Base-by-base conservation (phyloP, 2,888 invertebrate species). In the Mythimna impura region DNA sequence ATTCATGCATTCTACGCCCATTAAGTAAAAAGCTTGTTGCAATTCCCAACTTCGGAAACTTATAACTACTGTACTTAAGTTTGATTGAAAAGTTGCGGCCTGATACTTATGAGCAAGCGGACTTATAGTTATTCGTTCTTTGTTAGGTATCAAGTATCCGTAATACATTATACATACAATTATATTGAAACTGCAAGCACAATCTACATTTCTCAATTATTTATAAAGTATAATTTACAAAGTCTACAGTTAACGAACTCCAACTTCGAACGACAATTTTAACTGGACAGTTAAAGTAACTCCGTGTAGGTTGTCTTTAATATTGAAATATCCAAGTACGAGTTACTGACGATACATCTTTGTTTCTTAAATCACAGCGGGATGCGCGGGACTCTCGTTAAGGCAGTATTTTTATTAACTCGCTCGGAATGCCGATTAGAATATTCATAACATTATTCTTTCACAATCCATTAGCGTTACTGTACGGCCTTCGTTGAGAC, bases 331-430 rank as follows among this genome's bases (percentile, higher is more conserved):
- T 89, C 90, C 89, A 89, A 87, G 86, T 87, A 89, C 73, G 88
- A 89, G 78, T 75, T 78, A 81, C 88, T 87, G 89, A 89, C 92
- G 89, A 94, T 95, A 92, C 93, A 93, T 94, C 94, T 94, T 93
- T 93, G 94, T 94, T 95, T 93, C 91, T 93, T 91, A 91, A 92
- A 89, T 91, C 93, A 80, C 96, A 94, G 95, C 95, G 93, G 95
- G 95, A 89, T 78, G 89, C 89, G 86, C 87, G 82, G 86, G 88
- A 87, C 89, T 90, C 93, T 95, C 93, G 94, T 94, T 95, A 94
- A 92, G 92, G 91, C 91, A 92, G 91, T 93, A 93, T 94, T 95
- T 94, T 95, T 95, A 95, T 95, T 93, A 94, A 94, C 93, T 94
- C 93, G 89, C 89, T 90, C 91, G 92, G 93, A 94, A 95, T 94